These are phyloP conservation scores for Aulostomus chinensis DNA, from an alignment of 2,797 vertebrate genomes.

Conservation along the genomic window DNA sequence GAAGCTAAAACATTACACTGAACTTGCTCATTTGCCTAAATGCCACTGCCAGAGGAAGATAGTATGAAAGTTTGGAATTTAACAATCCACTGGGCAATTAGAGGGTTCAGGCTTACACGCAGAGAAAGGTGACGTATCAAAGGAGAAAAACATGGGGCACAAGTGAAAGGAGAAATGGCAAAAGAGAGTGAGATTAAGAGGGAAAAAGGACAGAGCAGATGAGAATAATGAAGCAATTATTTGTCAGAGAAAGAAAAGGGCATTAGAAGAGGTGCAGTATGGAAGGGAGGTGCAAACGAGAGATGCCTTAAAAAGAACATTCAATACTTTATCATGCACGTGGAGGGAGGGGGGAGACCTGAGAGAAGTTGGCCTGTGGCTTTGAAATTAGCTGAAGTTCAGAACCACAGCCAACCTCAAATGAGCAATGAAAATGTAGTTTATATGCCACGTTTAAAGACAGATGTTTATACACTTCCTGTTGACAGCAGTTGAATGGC, in stretches of 20 bases:
- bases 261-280: constrained; percentile 21
- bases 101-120: constrained; percentile 36
- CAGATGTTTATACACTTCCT: too few species aligned
- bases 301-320: constrained; percentile 30
- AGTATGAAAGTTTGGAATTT: constrained; percentile 30
- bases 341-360: constrained; percentile 1
- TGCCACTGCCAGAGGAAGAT: constrained; percentile 47
- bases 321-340: constrained; percentile 25
- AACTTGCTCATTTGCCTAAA: constrained; percentile 66
- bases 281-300: constrained; percentile 34
- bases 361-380: too few species aligned
- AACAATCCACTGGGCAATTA: constrained; percentile 62
- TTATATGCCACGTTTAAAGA: too few species aligned
- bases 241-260: constrained; percentile 56
- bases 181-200: constrained; percentile 43
- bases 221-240: constrained; percentile 70
- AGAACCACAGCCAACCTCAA: too few species aligned
- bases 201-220: constrained; percentile 30
- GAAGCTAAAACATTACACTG: constrained; percentile 22
- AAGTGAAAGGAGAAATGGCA: constrained; percentile 33
- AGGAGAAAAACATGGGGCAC: constrained; percentile 37
- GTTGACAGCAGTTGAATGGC: too few species aligned
- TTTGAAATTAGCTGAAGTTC: too few species aligned
- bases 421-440: too few species aligned
- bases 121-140: constrained; percentile 45